phyloP scores from a whole-genome alignment of 2,113 vertebrate species.

The Cebidichthys violaceus region DNA sequence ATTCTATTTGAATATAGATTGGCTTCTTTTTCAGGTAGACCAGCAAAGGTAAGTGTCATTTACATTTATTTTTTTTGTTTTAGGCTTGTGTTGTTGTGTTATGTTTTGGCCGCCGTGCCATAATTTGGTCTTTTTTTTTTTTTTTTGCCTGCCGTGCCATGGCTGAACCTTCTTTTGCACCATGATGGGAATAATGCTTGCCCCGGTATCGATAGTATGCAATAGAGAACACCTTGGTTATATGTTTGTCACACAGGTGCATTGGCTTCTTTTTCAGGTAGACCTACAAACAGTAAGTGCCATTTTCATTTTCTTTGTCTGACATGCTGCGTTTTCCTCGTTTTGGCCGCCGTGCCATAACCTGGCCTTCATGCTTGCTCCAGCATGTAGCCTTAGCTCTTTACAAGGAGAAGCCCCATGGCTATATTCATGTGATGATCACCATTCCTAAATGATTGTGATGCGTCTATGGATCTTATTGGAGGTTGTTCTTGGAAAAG shows the following conservation, averaged over 20 bases:
- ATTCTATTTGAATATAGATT: background rate
- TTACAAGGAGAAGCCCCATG: background rate
- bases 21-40: background rate
- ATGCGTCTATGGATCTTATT: background rate
- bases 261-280: constrained; percentile 1
- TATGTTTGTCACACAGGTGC: background rate
- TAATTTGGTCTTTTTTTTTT: too few species aligned
- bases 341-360: background rate
- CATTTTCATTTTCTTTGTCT: background rate
- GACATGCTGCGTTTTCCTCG: background rate
- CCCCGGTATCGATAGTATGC: too few species aligned
- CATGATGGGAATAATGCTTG: background rate
- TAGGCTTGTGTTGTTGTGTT: background rate
- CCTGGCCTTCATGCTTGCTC: background rate
- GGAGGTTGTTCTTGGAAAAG: background rate
- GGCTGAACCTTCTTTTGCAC: background rate
- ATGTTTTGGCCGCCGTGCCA: background rate
- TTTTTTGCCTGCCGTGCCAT: too few species aligned
- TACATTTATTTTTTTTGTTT: background rate
- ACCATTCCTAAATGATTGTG: background rate
- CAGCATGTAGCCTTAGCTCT: background rate
- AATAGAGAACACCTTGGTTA: background rate
- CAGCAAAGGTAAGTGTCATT: background rate
- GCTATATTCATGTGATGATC: background rate
- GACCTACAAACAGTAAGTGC: background rate